Evolutionary conservation across 2,797 vertebrate genomes (phyloP).

Genomic region (Hydrophis major): DNA sequence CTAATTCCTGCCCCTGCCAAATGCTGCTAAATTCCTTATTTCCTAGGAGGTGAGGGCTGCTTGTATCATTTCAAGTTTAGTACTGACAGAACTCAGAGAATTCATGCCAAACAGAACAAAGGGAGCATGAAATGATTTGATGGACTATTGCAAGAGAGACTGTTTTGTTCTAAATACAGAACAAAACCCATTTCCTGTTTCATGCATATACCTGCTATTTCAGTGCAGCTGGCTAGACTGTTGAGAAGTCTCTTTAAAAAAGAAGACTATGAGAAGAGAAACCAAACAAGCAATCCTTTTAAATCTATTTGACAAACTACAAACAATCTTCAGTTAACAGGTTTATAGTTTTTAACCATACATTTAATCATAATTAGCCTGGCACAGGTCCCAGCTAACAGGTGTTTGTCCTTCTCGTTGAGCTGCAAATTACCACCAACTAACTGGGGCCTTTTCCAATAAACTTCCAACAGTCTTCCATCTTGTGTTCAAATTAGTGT

Average conservation of each 20-base stretch:
- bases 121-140: background rate
- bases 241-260: background rate
- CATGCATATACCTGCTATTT: background rate
- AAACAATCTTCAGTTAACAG: constrained; percentile 30
- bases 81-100: background rate
- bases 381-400: constrained; percentile 33
- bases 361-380: constrained; percentile 35
- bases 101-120: background rate
- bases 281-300: constrained; percentile 4
- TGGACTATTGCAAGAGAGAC: background rate
- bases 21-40: background rate
- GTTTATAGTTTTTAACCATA: constrained; percentile 32
- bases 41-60: background rate
- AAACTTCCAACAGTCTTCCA: constrained; percentile 14
- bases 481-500: constrained; percentile 19
- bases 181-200: background rate
- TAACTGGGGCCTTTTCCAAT: constrained; percentile 15
- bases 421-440: constrained; percentile 8
- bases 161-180: background rate
- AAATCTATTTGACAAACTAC: constrained; percentile 14
- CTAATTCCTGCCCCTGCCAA: background rate
- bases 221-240: background rate
- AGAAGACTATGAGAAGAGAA: background rate
- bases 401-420: constrained; percentile 26
- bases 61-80: background rate